Conservation (phyloP, 2,797 vertebrate genomes). For the Ibycter americanus region DNA sequence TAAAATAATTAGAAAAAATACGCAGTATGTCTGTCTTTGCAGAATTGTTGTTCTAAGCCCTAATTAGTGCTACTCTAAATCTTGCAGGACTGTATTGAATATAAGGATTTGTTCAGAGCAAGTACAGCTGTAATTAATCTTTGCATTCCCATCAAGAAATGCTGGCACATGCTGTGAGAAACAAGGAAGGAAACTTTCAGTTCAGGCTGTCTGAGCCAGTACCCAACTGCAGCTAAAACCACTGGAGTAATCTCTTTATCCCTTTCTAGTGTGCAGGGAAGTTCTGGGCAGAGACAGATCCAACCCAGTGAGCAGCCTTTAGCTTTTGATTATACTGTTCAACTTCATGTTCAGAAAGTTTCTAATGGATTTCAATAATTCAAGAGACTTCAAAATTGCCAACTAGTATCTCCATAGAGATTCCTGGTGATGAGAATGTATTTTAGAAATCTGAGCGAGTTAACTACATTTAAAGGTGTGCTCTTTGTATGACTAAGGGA, state of each 20-base stretch:
- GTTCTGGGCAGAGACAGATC: background rate
- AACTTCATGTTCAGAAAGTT: background rate
- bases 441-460: background rate
- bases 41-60: conserved; percentile 45
- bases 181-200: conserved; percentile 56
- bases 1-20: conserved; percentile 34
- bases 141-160: conserved; percentile 65
- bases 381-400: background rate
- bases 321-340: background rate
- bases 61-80: conserved; percentile 59
- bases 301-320: background rate
- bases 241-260: conserved; percentile 48
- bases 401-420: background rate
- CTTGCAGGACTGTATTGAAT: conserved; percentile 44
- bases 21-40: background rate
- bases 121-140: conserved; percentile 64
- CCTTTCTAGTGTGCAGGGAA: conserved; percentile 2
- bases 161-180: conserved; percentile 67
- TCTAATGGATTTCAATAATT: background rate
- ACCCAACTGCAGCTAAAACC: conserved; percentile 50
- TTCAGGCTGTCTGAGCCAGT: conserved; percentile 42
- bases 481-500: background rate
- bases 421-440: background rate
- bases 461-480: background rate
- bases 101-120: conserved; percentile 52